Conservation (phyloP, 2,113 vertebrate genomes). For the Neolamprologus falcicula region DNA sequence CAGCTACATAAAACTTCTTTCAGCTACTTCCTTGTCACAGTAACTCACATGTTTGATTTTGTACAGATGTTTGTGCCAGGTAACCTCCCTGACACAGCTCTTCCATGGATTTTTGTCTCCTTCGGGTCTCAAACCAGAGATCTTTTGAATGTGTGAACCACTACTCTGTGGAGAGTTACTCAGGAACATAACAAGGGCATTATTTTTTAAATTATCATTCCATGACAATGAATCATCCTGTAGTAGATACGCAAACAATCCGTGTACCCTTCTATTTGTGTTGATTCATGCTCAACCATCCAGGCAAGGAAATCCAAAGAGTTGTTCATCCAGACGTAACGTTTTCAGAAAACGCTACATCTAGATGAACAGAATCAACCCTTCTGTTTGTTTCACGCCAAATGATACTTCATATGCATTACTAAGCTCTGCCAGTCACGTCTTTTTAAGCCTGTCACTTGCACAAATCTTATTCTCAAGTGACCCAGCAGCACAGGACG, state of each 20-base stretch:
- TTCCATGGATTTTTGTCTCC: background rate
- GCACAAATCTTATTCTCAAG: background rate
- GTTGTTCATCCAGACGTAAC: background rate
- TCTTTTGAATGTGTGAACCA: background rate
- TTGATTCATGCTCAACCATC: background rate
- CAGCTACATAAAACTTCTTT: background rate
- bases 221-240: background rate
- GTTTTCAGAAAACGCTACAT: background rate
- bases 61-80: background rate
- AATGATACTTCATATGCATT: background rate
- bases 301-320: background rate
- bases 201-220: background rate
- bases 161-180: background rate
- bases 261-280: background rate
- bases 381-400: background rate
- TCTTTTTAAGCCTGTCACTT: background rate
- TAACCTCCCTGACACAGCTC: background rate
- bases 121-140: background rate
- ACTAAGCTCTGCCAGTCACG: background rate
- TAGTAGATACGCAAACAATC: background rate
- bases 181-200: background rate
- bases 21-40: background rate
- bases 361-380: background rate
- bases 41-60: background rate
- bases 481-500: background rate